Evolutionary conservation across 92 coral and sea anemone genomes (phyloP).

Genomic region (Paragorgia papillata): DNA sequence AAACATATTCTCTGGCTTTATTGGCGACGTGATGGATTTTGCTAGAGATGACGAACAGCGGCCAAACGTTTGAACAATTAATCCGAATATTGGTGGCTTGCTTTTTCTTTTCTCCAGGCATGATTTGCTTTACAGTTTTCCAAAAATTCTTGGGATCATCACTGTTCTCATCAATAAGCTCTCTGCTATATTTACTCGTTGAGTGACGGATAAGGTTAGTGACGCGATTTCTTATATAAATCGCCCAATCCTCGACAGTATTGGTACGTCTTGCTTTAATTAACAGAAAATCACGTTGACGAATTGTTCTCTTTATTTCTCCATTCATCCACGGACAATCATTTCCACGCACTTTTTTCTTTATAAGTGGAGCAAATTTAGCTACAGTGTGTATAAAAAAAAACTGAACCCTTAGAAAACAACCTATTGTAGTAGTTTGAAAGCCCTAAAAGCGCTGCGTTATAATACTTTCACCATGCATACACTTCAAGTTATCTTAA

Average conservation of each 20-base stretch:
- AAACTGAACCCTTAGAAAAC: too few relatives aligned
- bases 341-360: constrained; percentile 34
- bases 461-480: too few relatives aligned
- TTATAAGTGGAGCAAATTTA: constrained; percentile 35
- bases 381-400: constrained; percentile 18
- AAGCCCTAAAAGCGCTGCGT: too few relatives aligned
- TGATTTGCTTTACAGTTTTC: constrained; percentile 39
- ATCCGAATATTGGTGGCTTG: too few relatives aligned
- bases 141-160: constrained; percentile 24
- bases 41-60: too few relatives aligned
- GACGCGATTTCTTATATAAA: constrained; percentile 49
- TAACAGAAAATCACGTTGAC: constrained; percentile 41
- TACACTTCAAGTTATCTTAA: too few relatives aligned
- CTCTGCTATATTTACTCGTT: constrained; percentile 17
- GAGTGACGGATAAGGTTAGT: constrained; percentile 37
- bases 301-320: constrained; percentile 26
- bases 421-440: too few relatives aligned
- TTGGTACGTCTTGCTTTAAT: constrained; percentile 34
- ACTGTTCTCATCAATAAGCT: constrained; percentile 34
- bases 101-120: constrained; percentile 5
- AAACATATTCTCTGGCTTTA: constrained; percentile 1
- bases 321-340: constrained; percentile 52
- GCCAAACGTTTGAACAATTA: too few relatives aligned
- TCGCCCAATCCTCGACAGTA: constrained; percentile 44
- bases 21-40: too few relatives aligned